A percentile compares a stretch with the other conserved stretches of the same genome.
Conservation (phyloP, 2,797 vertebrate genomes). For the Rhodeus uyekii region DNA sequence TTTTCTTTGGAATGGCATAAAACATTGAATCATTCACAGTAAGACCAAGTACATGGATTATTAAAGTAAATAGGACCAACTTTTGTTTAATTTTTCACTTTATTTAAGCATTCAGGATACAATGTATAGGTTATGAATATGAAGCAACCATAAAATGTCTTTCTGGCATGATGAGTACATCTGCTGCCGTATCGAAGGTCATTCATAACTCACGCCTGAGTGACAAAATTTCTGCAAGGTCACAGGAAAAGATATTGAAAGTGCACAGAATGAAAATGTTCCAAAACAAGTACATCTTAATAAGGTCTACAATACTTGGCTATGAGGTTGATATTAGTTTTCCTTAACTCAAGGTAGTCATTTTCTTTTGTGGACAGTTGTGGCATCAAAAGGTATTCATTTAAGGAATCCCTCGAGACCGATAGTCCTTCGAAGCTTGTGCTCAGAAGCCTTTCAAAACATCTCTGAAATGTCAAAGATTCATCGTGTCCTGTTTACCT, state of each 20-base stretch:
- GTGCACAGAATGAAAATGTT: neutral
- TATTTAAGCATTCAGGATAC: neutral
- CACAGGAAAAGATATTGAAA: neutral
- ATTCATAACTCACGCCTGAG: neutral
- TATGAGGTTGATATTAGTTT: conserved; percentile 8
- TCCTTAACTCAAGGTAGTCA: conserved; percentile 27
- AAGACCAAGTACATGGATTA: too few relatives aligned
- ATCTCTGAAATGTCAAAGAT: conserved; percentile 25
- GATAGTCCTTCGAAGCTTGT: neutral
- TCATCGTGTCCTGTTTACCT: neutral
- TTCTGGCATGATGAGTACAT: too few relatives aligned
- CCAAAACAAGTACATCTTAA: conserved; percentile 21
- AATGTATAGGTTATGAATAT: neutral
- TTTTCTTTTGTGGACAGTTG: conserved; percentile 19
- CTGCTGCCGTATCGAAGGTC: too few relatives aligned
- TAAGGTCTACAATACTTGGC: neutral
- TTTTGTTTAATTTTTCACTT: neutral
- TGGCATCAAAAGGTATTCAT: conserved; percentile 18
- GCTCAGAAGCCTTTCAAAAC: conserved; percentile 18
- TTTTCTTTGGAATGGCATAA: neutral
- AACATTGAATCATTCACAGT: neutral
- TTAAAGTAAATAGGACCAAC: neutral
- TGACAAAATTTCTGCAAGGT: conserved; percentile 4
- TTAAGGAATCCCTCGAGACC: conserved; percentile 15
- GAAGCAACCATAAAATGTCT: neutral